Base-by-base conservation (phyloP, 2,797 vertebrate species). In the Toxotes lorentzi region DNA sequence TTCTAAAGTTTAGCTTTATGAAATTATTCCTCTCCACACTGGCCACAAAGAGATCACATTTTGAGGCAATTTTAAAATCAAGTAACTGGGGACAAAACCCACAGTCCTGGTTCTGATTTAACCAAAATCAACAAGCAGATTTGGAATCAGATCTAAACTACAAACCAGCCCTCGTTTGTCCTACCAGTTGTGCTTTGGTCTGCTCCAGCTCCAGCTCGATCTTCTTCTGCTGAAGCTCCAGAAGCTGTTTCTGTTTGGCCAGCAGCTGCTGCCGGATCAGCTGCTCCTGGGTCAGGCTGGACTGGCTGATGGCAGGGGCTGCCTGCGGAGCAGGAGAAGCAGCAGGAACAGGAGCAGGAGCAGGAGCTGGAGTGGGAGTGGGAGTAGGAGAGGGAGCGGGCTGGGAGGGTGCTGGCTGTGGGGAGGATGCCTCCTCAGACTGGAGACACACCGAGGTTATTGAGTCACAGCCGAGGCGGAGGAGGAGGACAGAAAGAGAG, bases 211-310 rank as follows among this genome's bases (percentile, higher is more conserved):
- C 98, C 93, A 99, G 95, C 82, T 99, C 98, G 66, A 99, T 96
- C 88, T 99, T 99, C 94, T 99, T 99, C 94, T 99, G 98, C 89
- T 99, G 98, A 73, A 99, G 97, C 94, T 99, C 98, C 93, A 99
- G 93, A 70, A 99, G 96, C 79, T 99, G 98, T 71, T 99, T 99
- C 95, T 99, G 98, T 89, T 99, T 99, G 89, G 98, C 96, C 92
- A 99, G 94, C 81, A 99, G 94, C 88, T 99, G 98, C 83, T 99
- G 98, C 41, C 98, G 94, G 92, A 99, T 99, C 63, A 97, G 85
- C 89, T 99, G 97, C 93, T 99, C 98, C 94, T 95, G 96, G 78
- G 78, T 96, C 92, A 93, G 91, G 91, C 92, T 96, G 90, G 92
- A 95, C 89, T 86, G 89, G n/a, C 38, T 86, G 40, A 67, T n/a